Evolutionary conservation across 2,113 vertebrate species (phyloP), one percentile per base, ranked within the genome.

Genomic region (Turnix velox): DNA sequence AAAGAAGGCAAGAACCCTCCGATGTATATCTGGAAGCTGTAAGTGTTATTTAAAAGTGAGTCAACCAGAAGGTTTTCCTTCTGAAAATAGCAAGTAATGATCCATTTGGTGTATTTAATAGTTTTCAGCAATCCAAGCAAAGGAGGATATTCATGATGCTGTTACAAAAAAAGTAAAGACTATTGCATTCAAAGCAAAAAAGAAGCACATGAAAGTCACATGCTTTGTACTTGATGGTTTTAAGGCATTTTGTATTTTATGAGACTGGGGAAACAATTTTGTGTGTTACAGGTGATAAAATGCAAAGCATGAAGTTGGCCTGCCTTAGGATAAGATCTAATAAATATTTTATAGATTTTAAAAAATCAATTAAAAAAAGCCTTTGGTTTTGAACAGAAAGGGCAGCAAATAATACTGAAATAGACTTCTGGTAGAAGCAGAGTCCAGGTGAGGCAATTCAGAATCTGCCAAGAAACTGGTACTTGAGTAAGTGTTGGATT

Each of bases 31-130:
- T 92, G 82, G 74, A 95, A 94, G 46, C 71, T 82, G 57, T 78
- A 93, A 84, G 67, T 86, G 69, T 87, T 91, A 77, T 78, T 95
- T 75, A 61, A 84, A 95, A 92, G 58, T 62, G 89, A 90, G 74
- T 78, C 78, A 72, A 82, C 51, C 62, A 87, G 74, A 84, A 93
- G 77, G 54, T 63, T 95, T 91, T 87, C 74, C 62, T 89, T 82
- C 58, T 69, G 74, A 87, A 94, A 94, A 87, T 54, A 93, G 57
- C 48, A 84, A 92, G 45, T 57, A 58, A 77, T 79, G 77, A 82
- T 94, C 74, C 74, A 82, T 79, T 94, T 91, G 69, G 62, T 40
- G 8, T 89, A 54, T 76, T 92, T 92, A 92, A 87, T 48, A 85
- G 87, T 75, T 89, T 85, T 65, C 40, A 87, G 69, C 54, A 87